Conservation (phyloP, 1,140 invertebrate species). For the Drosophila erecta region DNA sequence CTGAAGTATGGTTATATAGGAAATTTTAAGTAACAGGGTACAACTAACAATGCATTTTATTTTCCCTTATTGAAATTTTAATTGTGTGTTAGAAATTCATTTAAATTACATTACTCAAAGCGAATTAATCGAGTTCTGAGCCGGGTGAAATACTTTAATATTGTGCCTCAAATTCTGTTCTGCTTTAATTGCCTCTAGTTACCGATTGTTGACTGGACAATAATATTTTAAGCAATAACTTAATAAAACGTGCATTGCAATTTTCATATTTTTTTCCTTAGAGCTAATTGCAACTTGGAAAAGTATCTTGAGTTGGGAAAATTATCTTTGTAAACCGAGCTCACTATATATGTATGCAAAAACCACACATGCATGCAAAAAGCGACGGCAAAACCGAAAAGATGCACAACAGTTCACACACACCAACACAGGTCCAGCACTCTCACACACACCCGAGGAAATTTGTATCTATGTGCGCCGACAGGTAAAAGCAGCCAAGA, state of each 20-base stretch:
- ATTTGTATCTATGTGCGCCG: constrained; percentile 54
- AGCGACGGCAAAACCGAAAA: constrained; percentile 67
- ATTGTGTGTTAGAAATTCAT: too few relatives aligned
- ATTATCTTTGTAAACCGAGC: not conserved
- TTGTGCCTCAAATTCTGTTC: too few relatives aligned
- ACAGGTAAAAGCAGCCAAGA: constrained; percentile 65
- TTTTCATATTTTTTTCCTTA: not conserved
- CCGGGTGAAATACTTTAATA: too few relatives aligned
- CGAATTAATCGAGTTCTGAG: too few relatives aligned
- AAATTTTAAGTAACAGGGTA: too few relatives aligned
- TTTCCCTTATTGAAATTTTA: too few relatives aligned
- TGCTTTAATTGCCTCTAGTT: not conserved
- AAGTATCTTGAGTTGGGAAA: not conserved
- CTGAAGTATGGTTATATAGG: too few relatives aligned
- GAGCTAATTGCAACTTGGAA: not conserved
- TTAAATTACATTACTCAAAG: too few relatives aligned
- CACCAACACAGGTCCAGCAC: constrained; percentile 9
- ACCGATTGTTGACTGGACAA: too few relatives aligned
- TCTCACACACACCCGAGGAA: not conserved
- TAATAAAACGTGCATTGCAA: too few relatives aligned
- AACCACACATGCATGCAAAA: not conserved
- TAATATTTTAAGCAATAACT: too few relatives aligned
- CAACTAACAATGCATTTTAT: too few relatives aligned
- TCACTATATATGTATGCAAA: not conserved
- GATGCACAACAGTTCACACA: constrained; percentile 20